Evolutionary conservation across 2,113 vertebrate species (phyloP), one percentile per base, ranked within the genome.

Genomic region (Pygoscelis antarcticus): DNA sequence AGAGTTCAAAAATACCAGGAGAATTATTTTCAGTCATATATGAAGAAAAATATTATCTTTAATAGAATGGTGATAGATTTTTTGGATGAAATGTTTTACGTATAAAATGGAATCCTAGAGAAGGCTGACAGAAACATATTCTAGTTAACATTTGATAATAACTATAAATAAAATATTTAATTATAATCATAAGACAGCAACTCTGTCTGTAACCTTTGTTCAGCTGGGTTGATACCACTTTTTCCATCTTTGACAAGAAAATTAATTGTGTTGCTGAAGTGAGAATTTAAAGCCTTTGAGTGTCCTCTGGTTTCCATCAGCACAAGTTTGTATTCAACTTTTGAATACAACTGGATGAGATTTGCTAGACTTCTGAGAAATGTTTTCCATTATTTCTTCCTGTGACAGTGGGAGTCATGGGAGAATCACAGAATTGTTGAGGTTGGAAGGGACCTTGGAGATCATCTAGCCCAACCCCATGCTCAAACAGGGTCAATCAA

Each of bases 141-240:
- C 52, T 46, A 42, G 47, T 83, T 83, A 88, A 60, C 16, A 40
- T 88, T 79, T 79, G 61, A 58, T 75, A 62, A 58, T 54, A 71
- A 76, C 61, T 58, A 74, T 65, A 90, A 70, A 88, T 68, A 11
- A 76, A 96, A 76, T 93, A 78, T 92, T 90, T 82, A 90, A 75
- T 92, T 90, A 88, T 46, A 6, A 82, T 32, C 78, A 85, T 40
- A 84, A 87, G 74, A 77, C 64, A 86, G 47, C 46, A 75, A 18
- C 27, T 86, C 68, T 85, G 40, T 27, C 38, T 72, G 17, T 65
- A 84, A 78, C 74, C 84, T 95, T 72, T 74, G 42, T 87, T 74
- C 77, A 84, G 26, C 26, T 30, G 15, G 26, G 18, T 10, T 82
- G 78, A 4, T 84, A 84, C 5, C 32, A n/a, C 40, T 77, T 89